Base-by-base conservation (phyloP, 2,113 vertebrate genomes). In the Xerus inauris region DNA sequence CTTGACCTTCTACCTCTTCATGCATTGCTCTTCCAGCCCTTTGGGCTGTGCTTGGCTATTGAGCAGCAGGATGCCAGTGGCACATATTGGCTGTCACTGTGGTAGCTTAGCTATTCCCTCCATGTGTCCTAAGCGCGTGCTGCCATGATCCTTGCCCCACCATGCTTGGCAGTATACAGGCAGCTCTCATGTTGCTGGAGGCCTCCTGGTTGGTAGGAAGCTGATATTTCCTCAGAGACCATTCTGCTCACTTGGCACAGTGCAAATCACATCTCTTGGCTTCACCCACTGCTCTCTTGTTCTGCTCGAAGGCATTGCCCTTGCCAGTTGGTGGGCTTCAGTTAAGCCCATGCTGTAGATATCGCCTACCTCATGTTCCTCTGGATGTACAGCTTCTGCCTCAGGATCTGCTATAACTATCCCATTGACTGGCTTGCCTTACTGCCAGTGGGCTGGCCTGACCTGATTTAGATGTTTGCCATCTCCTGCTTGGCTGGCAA, bases 401-500 rank as follows among this genome's bases (percentile, higher is more conserved):
- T 89, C 77, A 0, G 0, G 71, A 81, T 88, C 79, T 79, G 0
- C 0, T n/a, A 4, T 71, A 26, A 81, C 91, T 72, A 73, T 6
- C 4, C 71, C 1, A 5, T 6, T 1, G 30, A 91, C 94, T 79
- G 67, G 38, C 77, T 97, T 87, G 0, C 82, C 22, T 7, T 0
- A 0, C n/a, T 96, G 97, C 93, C 97, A 97, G 7, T 65, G 72
- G 80, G 38, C 71, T 88, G 67, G 62, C n/a, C 57, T 80, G 93
- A 93, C 75, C 94, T 88, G 84, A 94, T 97, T 95, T 96, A 93
- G 87, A 93, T 93, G n/a, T 87, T 97, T 97, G 82, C 85, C 1
- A 0, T 47, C 81, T 6, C 72, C 64, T 94, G 35, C 35, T 76
- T 80, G 11, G 32, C 85, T 97, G 42, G 6, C n/a, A 84, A 6